Percentiles rank a stretch among this genome's conserved stretches.
These are phyloP conservation scores for Paelopatides confundens DNA, from an alignment of 53 echinoderm and acorn worm species.

Conservation along the genomic window DNA sequence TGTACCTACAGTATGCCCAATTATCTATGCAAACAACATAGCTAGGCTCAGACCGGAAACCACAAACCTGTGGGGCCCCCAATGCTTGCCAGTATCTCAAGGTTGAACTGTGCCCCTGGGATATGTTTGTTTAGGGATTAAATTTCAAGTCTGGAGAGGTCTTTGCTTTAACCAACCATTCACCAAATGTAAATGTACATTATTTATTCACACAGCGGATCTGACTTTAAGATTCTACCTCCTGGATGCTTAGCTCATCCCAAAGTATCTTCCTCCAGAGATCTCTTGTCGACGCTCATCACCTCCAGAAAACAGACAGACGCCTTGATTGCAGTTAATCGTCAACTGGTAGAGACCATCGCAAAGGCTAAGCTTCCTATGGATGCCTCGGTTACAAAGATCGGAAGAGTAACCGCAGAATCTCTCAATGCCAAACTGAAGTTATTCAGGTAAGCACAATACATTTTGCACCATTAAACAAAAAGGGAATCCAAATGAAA, in stretches of 20 bases:
- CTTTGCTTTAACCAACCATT: too few species aligned
- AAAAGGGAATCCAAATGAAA: too few species aligned
- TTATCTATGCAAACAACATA: too few species aligned
- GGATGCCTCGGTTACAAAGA: conserved; percentile 74
- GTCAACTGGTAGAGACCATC: conserved; percentile 88
- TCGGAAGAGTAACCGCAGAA: conserved; percentile 84
- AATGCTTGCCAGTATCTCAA: too few species aligned
- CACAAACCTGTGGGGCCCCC: too few species aligned
- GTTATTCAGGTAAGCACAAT: conserved; percentile 78
- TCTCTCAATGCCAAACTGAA: conserved; percentile 79
- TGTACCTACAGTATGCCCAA: too few species aligned
- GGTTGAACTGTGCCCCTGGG: too few species aligned
- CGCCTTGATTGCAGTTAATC: conserved; percentile 87
- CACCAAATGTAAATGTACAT: neutral
- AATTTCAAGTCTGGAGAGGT: too few species aligned
- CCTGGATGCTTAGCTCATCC: conserved; percentile 95
- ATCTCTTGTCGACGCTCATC: conserved; percentile 70
- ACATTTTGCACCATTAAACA: too few species aligned
- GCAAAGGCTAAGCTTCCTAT: conserved; percentile 82
- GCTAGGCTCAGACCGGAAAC: too few species aligned
- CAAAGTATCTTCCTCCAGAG: conserved; percentile 37
- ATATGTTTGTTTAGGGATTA: too few species aligned
- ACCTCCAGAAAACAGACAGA: conserved; percentile 92
- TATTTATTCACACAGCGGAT: conserved; percentile 14
- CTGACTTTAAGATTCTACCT: conserved; percentile 52